Evolutionary conservation across 2,113 vertebrate species (phyloP).

Genomic region (Eolophus roseicapilla): DNA sequence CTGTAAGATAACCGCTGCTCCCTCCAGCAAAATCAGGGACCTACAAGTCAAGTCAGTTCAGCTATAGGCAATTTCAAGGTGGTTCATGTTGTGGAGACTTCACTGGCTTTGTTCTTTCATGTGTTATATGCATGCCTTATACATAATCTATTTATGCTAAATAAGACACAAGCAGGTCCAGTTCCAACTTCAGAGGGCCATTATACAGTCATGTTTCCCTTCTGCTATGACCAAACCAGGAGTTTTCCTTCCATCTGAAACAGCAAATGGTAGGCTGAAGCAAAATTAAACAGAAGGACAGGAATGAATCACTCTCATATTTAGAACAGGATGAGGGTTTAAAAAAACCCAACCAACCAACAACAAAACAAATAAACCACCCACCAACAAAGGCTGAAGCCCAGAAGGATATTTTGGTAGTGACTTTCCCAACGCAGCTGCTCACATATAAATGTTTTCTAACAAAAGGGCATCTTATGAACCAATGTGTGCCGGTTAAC

Average conservation of each 20-base stretch:
- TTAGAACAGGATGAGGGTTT: neutral
- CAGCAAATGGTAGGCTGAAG: neutral
- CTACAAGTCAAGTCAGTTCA: neutral
- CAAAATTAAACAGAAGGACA: conserved; percentile 1
- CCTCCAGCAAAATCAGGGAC: neutral
- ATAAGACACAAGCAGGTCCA: neutral
- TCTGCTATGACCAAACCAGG: neutral
- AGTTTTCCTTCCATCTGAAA: neutral
- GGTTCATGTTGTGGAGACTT: neutral
- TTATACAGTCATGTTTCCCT: neutral
- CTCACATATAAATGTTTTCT: neutral
- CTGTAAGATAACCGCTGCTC: neutral
- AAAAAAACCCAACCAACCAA: neutral
- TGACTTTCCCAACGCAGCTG: neutral
- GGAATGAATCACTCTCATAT: neutral
- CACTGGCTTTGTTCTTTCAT: neutral
- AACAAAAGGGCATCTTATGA: neutral
- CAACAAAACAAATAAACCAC: neutral
- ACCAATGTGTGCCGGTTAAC: neutral
- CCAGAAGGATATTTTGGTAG: neutral
- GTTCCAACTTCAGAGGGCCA: neutral
- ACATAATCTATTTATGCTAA: neutral
- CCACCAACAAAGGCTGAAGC: neutral
- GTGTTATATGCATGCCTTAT: neutral
- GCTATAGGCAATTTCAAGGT: neutral